Evolutionary conservation across 2,888 invertebrate genomes (phyloP).

Genomic region (Chrysotoxum bicinctum): DNA sequence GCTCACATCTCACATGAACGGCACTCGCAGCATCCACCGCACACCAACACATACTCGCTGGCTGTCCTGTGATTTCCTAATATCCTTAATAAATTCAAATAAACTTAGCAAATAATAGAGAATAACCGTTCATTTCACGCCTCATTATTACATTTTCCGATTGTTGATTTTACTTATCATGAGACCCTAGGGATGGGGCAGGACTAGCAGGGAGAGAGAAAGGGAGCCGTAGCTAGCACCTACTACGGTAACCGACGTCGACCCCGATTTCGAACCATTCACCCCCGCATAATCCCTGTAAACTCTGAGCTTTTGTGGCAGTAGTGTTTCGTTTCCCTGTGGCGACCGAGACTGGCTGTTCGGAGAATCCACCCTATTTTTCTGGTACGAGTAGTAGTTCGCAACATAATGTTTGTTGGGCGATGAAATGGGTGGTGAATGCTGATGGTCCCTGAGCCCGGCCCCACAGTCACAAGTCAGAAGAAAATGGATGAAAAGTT

Average conservation of each 20-base stretch:
- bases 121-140: conserved; percentile 73
- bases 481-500: conserved; percentile 67
- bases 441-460: conserved; percentile 16
- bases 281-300: conserved; percentile 22
- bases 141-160: conserved; percentile 73
- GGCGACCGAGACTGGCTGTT: conserved; percentile 11
- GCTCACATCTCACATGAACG: conserved; percentile 21
- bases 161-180: conserved; percentile 73
- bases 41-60: conserved; percentile 4
- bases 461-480: conserved; percentile 22
- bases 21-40: conserved; percentile 23
- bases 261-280: conserved; percentile 15
- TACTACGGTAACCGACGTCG: conserved; percentile 3
- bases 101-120: conserved; percentile 73
- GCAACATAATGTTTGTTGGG: conserved; percentile 66
- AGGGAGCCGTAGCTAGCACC: conserved; percentile 12
- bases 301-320: conserved; percentile 11
- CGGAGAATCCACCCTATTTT: conserved; percentile 18
- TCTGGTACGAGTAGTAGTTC: conserved; percentile 4
- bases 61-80: conserved; percentile 62
- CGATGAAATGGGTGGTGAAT: conserved; percentile 63
- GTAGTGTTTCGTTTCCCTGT: conserved; percentile 17
- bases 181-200: conserved; percentile 55
- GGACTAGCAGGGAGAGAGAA: neutral
- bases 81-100: conserved; percentile 73